phyloP scores from a whole-genome alignment of 2,797 vertebrate species.

The Bucorvus abyssinicus region DNA sequence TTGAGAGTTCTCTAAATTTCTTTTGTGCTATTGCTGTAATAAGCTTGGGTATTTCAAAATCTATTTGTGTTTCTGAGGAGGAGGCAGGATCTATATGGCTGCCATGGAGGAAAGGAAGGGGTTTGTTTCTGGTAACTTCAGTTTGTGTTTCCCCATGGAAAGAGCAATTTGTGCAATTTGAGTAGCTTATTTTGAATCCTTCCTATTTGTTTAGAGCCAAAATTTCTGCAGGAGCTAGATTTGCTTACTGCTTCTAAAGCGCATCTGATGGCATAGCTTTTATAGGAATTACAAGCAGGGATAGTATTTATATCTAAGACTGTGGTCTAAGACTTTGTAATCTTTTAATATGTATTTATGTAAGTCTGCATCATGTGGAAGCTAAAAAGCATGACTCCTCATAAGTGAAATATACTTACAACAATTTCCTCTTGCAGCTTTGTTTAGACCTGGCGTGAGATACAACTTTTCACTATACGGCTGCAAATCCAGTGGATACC shows the following conservation, averaged over 20 bases:
- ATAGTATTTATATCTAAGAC: neutral
- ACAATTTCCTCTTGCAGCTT: constrained; percentile 50
- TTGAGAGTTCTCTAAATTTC: neutral
- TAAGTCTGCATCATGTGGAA: neutral
- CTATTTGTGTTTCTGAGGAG: neutral
- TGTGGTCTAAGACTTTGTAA: neutral
- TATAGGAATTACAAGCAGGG: neutral
- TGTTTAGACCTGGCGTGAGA: constrained; percentile 72
- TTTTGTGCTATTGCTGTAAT: neutral
- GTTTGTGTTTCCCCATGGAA: constrained; percentile 35
- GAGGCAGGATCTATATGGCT: neutral
- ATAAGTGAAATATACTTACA: neutral
- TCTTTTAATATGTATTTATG: neutral
- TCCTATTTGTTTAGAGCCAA: neutral
- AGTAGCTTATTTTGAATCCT: constrained; percentile 22
- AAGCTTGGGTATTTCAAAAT: neutral
- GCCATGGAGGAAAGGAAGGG: neutral
- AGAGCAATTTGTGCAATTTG: constrained; percentile 12
- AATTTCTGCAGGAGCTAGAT: neutral
- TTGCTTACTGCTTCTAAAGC: constrained; percentile 9
- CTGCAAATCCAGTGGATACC: constrained; percentile 75
- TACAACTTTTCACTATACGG: constrained; percentile 76
- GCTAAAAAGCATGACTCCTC: neutral
- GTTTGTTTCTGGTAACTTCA: constrained; percentile 44
- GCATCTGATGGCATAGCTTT: neutral